A percentile compares a stretch with the other conserved stretches of the same genome.
phyloP scores from a whole-genome alignment of 1,140 invertebrate genomes.

The Trichonephila inaurata region DNA sequence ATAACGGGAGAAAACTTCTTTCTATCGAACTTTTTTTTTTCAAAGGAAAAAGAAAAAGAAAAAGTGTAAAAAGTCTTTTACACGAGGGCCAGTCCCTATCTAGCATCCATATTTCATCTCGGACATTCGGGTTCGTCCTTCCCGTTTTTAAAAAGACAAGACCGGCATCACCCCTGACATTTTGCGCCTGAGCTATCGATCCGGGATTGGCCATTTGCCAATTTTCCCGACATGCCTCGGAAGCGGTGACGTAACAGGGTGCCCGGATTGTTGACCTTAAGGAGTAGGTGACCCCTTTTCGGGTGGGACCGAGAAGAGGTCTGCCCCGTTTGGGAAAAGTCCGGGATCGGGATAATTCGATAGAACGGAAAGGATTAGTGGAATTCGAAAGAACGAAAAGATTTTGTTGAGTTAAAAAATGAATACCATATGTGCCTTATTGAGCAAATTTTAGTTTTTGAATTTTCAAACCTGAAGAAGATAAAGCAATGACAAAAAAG shows the following conservation, averaged over 20 bases:
- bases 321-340: not conserved
- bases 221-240: conserved; percentile 50
- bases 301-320: not conserved
- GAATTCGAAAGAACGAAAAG: too few relatives aligned
- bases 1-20: conserved; percentile 25
- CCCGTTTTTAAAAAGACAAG: not conserved
- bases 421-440: too few relatives aligned
- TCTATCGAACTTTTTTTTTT: not conserved
- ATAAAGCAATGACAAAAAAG: too few relatives aligned
- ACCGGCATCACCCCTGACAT: conserved; percentile 60
- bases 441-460: too few relatives aligned
- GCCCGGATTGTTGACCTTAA: conserved; percentile 69
- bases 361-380: too few relatives aligned
- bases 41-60: not conserved
- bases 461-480: too few relatives aligned
- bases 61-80: too few relatives aligned
- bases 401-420: too few relatives aligned
- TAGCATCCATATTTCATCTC: conserved; percentile 54
- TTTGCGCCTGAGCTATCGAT: conserved; percentile 56
- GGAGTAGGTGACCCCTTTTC: conserved; percentile 42
- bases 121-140: not conserved
- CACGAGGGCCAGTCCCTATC: not conserved
- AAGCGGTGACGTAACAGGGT: conserved; percentile 35
- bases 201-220: conserved; percentile 56
- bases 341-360: not conserved